Percentiles rank a stretch among this genome's conserved stretches.
These are phyloP conservation scores for Pardalotus punctatus DNA, from an alignment of 2,113 vertebrate genomes.

Conservation along the genomic window DNA sequence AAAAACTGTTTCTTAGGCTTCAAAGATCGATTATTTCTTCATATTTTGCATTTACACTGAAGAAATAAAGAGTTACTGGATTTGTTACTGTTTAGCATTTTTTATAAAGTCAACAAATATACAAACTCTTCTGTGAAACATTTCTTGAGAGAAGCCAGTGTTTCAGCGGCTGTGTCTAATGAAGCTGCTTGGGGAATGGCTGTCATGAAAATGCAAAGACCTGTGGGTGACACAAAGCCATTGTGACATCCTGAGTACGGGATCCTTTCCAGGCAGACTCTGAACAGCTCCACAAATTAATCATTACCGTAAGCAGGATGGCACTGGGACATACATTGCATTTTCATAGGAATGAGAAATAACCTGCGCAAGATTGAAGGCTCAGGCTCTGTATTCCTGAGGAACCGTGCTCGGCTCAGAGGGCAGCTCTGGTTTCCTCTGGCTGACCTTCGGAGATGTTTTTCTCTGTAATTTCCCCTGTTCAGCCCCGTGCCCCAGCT, in stretches of 20 bases:
- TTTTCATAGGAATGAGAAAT: neutral
- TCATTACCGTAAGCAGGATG: neutral
- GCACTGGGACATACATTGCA: neutral
- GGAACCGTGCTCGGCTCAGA: neutral
- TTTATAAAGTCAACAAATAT: neutral
- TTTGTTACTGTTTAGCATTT: neutral
- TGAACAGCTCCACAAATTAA: neutral
- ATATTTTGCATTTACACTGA: neutral
- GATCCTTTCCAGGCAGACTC: neutral
- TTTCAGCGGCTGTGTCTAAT: neutral
- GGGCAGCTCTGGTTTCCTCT: neutral
- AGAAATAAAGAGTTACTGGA: neutral
- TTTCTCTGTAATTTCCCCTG: neutral
- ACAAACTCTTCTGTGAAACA: neutral
- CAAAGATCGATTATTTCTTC: neutral
- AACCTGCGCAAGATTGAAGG: neutral
- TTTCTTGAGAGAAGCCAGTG: neutral
- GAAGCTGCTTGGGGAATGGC: conserved; percentile 6
- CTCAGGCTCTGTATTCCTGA: neutral
- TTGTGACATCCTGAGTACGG: neutral
- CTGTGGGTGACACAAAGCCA: neutral
- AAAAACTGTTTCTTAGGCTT: neutral
- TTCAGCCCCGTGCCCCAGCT: neutral
- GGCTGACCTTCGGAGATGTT: neutral
- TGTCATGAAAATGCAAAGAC: neutral